Evolutionary conservation across 2,888 invertebrate species (phyloP), one percentile per base, ranked within the genome.

Genomic region (Allolobophora icterica): DNA sequence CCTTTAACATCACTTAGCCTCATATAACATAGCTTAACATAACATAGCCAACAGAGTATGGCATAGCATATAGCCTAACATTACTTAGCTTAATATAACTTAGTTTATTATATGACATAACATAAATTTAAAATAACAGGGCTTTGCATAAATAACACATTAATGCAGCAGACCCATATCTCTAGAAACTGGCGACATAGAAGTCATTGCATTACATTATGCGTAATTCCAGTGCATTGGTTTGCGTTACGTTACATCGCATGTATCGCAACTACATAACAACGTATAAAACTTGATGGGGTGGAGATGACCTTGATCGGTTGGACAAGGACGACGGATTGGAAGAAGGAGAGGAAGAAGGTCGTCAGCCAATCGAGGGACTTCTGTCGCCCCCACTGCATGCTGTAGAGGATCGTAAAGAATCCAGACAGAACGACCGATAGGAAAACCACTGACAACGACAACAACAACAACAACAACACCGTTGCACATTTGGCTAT

Each of bases 271-370:
- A n/a, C 11, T 71, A n/a, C 71, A 71, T 71, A n/a, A 71, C 71
- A 17, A 17, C 8, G 13, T 71, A 71, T 5, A 24, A n/a, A 8
- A 71, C 71, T n/a, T 2, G 30, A 71, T 71, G n/a, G 15, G n/a
- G 4, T 71, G n/a, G 30, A 71, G 30, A n/a, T 30, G 90, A 95
- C 95, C 94, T 95, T 95, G 38, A 95, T 92, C 11, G 95, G 95
- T 92, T 95, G 95, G 0, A 95, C 94, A 38, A 95, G 94, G 21
- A 95, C 93, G 40, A 95, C 95, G 0, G 94, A 94, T 92, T 95
- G 95, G 94, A 95, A 95, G 93, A 95, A 95, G 33, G 95, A 95
- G 91, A 95, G 93, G 24, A 95, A 91, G 93, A 95, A 95, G 13
- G 95, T 95, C 6, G 93, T 93, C 35, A 95, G 93, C 95, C 95